A percentile compares a stretch with the other conserved stretches of the same genome.
phyloP scores from a whole-genome alignment of 2,888 invertebrate species.

The Euzetes globulus region DNA sequence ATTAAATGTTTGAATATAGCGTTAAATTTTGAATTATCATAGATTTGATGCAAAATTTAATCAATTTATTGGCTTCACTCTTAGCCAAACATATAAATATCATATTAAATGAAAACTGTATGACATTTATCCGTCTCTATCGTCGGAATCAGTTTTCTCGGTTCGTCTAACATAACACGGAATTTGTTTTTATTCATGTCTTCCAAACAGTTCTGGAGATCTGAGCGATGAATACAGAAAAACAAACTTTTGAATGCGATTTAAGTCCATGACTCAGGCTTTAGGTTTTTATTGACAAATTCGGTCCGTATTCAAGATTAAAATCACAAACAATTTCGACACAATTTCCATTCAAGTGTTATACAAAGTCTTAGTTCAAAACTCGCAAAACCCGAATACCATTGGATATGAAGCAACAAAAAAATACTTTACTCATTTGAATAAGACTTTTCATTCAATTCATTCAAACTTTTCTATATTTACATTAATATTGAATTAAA shows the following conservation, averaged over 20 bases:
- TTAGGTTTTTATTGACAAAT: slow-evolving; percentile 1
- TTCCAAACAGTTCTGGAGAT: neutral
- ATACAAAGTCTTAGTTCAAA: neutral
- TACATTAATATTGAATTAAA: neutral
- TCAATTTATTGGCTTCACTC: neutral
- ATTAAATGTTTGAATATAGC: too few relatives aligned
- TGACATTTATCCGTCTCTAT: neutral
- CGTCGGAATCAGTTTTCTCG: neutral
- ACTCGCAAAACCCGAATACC: too few relatives aligned
- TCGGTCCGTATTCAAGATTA: neutral
- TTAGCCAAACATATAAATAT: neutral
- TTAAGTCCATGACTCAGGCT: neutral
- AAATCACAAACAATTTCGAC: neutral
- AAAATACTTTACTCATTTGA: neutral
- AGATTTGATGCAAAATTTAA: neutral
- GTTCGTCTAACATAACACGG: neutral
- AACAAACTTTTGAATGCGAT: neutral
- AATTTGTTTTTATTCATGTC: neutral
- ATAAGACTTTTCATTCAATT: neutral
- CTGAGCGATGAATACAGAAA: neutral
- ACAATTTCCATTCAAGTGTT: neutral
- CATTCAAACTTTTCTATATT: neutral
- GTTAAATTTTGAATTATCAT: too few relatives aligned
- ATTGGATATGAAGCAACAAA: too few relatives aligned
- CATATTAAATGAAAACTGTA: neutral